Conservation (phyloP, 2,113 vertebrate genomes). For the Ornithorhynchus anatinus region DNA sequence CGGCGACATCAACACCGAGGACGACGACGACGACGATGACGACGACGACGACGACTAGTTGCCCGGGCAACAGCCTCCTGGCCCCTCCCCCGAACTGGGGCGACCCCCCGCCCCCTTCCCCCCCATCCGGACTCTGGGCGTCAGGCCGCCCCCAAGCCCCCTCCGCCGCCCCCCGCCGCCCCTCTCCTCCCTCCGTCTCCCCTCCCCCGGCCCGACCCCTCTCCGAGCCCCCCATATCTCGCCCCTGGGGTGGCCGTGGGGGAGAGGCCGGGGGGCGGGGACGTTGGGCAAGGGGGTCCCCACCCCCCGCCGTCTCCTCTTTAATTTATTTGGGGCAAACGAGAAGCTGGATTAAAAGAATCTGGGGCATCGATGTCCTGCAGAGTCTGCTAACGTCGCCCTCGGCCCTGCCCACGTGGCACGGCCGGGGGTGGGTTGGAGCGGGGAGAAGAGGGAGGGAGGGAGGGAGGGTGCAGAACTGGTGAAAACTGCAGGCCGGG, state of each 20-base stretch:
- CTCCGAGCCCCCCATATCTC: background rate
- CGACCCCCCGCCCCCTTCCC: background rate
- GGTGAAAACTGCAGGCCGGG: no score
- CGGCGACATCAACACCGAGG: constrained; percentile 85
- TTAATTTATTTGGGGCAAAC: constrained; percentile 52
- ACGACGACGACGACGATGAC: constrained; percentile 72
- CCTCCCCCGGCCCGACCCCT: background rate
- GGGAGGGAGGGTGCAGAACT: no score
- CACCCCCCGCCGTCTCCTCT: constrained; percentile 7
- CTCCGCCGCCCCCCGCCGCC: background rate
- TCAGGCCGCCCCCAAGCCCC: background rate
- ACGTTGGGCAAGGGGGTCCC: background rate
- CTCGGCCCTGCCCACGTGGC: no score
- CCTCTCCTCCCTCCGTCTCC: background rate
- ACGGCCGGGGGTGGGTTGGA: no score
- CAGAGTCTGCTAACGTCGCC: constrained; percentile 23
- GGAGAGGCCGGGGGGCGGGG: constrained; percentile 14
- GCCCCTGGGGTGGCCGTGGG: no score
- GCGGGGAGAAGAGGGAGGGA: no score
- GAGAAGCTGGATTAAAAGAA: constrained; percentile 53
- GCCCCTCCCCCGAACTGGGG: background rate
- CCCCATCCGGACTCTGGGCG: background rate
- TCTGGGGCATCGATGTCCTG: constrained; percentile 37
- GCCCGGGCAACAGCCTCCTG: constrained; percentile 4
- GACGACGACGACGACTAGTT: constrained; percentile 65